phyloP scores from a whole-genome alignment of 1,140 invertebrate species.

The Drosophila leontia region DNA sequence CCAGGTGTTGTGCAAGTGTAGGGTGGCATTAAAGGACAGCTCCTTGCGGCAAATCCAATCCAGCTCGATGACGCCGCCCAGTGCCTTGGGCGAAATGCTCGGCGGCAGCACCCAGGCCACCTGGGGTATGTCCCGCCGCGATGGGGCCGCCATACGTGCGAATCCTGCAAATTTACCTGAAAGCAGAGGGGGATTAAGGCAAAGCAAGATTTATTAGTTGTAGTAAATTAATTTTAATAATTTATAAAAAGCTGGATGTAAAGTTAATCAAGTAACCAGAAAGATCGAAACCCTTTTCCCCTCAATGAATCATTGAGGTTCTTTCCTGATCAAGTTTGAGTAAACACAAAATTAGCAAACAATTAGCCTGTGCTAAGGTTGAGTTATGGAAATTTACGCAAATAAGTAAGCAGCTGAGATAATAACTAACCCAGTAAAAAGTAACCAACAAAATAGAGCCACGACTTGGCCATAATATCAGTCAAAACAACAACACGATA shows the following conservation, averaged over 20 bases:
- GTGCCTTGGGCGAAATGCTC: conserved; percentile 94
- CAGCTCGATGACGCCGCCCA: conserved; percentile 97
- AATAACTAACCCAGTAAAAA: conserved; percentile 5
- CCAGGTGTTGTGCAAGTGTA: conserved; percentile 98
- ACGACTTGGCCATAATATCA: not conserved
- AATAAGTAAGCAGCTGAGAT: conserved; percentile 11
- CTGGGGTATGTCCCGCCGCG: conserved; percentile 93
- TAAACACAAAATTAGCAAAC: not conserved
- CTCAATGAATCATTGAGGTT: not conserved
- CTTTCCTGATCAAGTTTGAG: not conserved
- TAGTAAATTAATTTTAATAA: not conserved
- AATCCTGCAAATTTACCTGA: conserved; percentile 93
- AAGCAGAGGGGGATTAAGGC: not conserved
- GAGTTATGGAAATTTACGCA: conserved; percentile 1
- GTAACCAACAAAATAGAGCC: not conserved
- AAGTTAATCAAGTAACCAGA: too few relatives aligned
- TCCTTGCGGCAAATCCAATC: conserved; percentile 99
- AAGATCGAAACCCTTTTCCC: not conserved
- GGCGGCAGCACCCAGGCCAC: conserved; percentile 98
- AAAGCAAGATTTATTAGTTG: not conserved
- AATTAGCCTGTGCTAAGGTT: not conserved
- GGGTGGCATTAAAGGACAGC: conserved; percentile 95
- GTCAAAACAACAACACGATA: not conserved
- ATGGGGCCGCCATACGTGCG: conserved; percentile 94
- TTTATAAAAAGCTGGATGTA: not conserved